Percentiles rank a stretch among this genome's conserved stretches.
Conservation (phyloP, 2,888 invertebrate species). For the Amphipoea oculea region DNA sequence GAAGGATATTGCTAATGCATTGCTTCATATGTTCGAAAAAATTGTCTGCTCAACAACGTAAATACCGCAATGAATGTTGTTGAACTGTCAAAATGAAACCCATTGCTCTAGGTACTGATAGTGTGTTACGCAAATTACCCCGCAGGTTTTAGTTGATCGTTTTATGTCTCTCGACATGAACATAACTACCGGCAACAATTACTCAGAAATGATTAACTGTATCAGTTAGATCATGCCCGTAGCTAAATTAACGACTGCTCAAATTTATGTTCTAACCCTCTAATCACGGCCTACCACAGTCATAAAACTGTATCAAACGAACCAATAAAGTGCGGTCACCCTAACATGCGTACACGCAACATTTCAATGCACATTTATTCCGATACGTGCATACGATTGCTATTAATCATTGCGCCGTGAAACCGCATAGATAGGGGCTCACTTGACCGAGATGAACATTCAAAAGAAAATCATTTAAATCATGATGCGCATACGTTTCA, state of each 20-base stretch:
- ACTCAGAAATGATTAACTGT: constrained; percentile 11
- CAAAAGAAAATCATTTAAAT: constrained; percentile 73
- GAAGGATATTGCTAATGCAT: not conserved
- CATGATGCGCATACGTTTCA: constrained; percentile 61
- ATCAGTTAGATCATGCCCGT: constrained; percentile 6
- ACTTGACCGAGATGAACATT: constrained; percentile 77
- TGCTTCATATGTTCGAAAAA: not conserved
- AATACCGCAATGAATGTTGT: not conserved
- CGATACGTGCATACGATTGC: constrained; percentile 68
- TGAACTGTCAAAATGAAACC: no score
- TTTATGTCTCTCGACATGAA: not conserved
- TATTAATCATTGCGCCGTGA: constrained; percentile 72
- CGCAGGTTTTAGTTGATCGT: not conserved
- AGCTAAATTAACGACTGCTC: constrained; percentile 12
- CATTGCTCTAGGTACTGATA: no score
- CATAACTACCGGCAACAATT: constrained; percentile 2
- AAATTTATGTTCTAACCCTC: constrained; percentile 24
- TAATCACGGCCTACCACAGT: constrained; percentile 47
- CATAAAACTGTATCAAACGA: constrained; percentile 48
- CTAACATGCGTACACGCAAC: constrained; percentile 62
- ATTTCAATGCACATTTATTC: constrained; percentile 66
- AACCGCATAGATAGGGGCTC: constrained; percentile 65
- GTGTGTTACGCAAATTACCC: no score
- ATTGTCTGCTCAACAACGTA: not conserved
- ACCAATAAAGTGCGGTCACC: constrained; percentile 57